Conservation (phyloP, 2,113 vertebrate genomes). For the Oxyruncus cristatus region DNA sequence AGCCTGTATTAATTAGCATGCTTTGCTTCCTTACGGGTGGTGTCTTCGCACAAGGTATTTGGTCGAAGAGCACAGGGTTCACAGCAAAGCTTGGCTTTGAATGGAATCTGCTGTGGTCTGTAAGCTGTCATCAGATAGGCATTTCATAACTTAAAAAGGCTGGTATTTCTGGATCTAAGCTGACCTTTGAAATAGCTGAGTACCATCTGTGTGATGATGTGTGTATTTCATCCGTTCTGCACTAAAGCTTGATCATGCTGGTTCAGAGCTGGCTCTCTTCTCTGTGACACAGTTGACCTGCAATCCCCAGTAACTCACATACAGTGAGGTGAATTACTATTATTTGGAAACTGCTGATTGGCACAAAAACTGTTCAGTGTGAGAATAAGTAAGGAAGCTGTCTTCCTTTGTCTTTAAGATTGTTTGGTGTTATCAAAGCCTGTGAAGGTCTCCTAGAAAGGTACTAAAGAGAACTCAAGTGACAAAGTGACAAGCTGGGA, state of each 20-base stretch:
- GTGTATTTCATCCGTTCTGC: neutral
- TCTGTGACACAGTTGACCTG: neutral
- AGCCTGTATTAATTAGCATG: neutral
- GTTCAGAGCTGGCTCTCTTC: neutral
- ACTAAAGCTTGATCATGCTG: neutral
- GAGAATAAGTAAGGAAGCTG: neutral
- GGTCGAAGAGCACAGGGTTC: neutral
- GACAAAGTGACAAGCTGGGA: neutral
- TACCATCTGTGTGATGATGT: neutral
- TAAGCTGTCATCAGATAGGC: neutral
- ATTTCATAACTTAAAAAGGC: neutral
- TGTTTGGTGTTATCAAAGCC: neutral
- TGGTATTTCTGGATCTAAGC: neutral
- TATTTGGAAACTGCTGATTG: neutral
- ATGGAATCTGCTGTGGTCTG: neutral
- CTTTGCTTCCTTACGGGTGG: neutral
- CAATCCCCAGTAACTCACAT: neutral
- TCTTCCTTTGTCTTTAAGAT: neutral
- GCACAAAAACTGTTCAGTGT: neutral
- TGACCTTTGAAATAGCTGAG: neutral
- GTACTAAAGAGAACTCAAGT: neutral
- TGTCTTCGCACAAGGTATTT: neutral
- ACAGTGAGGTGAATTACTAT: neutral
- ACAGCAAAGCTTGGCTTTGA: neutral
- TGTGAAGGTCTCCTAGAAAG: neutral